Evolutionary conservation across 2,113 vertebrate genomes (phyloP).

Genomic region (Phylloscopus trochilus): DNA sequence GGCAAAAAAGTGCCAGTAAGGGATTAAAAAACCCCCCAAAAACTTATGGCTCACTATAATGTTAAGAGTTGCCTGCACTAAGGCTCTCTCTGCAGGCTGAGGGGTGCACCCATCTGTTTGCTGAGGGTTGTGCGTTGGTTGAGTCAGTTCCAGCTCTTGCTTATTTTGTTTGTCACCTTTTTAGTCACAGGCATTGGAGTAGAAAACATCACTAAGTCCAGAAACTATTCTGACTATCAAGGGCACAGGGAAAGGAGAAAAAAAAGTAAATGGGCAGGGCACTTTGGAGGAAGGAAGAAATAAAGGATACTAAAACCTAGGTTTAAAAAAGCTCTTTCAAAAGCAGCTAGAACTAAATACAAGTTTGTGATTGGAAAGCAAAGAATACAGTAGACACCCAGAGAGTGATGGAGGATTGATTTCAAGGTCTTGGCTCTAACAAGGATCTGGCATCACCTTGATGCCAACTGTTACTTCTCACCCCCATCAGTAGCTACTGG

Average conservation of each 20-base stretch:
- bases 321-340: constrained; percentile 46
- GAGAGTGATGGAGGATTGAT: constrained; percentile 12
- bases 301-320: constrained; percentile 32
- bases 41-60: not conserved
- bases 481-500: constrained; percentile 34
- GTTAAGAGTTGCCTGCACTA: not conserved
- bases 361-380: constrained; percentile 29
- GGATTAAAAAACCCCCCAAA: not conserved
- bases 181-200: constrained; percentile 2
- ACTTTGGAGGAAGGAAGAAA: constrained; percentile 33
- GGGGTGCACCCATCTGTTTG: not conserved
- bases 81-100: not conserved
- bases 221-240: constrained; percentile 16
- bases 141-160: constrained; percentile 17
- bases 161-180: not conserved
- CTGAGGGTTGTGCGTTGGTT: not conserved
- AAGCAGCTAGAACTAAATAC: constrained; percentile 55
- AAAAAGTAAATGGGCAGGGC: not conserved
- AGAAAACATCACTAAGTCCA: not conserved
- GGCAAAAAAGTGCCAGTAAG: constrained; percentile 46
- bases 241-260: not conserved
- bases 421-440: constrained; percentile 62
- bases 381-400: constrained; percentile 35
- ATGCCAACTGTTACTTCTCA: constrained; percentile 43
- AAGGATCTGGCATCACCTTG: constrained; percentile 17